Conservation (phyloP, 2,888 invertebrate species). For the Agrilus mali region DNA sequence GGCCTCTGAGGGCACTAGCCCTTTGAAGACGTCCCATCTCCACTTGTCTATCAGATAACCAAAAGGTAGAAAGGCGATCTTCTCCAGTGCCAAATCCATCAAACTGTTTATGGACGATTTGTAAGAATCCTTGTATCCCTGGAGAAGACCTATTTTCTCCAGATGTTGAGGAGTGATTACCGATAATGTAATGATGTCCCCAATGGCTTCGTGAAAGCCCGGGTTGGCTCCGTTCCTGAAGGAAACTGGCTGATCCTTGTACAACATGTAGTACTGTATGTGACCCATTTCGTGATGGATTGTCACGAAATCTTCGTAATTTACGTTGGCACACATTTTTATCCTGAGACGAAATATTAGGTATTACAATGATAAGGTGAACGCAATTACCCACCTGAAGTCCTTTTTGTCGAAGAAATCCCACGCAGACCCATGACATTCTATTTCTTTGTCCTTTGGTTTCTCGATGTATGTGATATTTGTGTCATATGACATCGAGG, state of each 20-base stretch:
- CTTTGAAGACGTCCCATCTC: slow-evolving; percentile 42
- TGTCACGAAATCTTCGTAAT: slow-evolving; percentile 44
- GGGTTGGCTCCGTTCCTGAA: slow-evolving; percentile 42
- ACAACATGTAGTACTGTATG: slow-evolving; percentile 49
- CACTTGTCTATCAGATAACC: slow-evolving; percentile 42
- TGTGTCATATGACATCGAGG: slow-evolving; percentile 43
- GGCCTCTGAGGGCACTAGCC: slow-evolving; percentile 27
- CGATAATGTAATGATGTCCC: slow-evolving; percentile 47
- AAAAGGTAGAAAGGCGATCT: slow-evolving; percentile 43
- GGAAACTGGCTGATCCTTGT: slow-evolving; percentile 39
- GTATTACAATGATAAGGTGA: too few relatives aligned
- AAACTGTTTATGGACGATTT: slow-evolving; percentile 36
- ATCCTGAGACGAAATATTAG: slow-evolving; percentile 34
- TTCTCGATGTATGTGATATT: slow-evolving; percentile 41
- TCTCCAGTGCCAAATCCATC: slow-evolving; percentile 34
- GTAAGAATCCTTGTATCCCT: slow-evolving; percentile 25
- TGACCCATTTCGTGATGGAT: slow-evolving; percentile 65
- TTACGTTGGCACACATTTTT: slow-evolving; percentile 45
- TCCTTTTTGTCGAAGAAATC: slow-evolving; percentile 53
- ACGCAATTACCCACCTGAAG: slow-evolving; percentile 41
- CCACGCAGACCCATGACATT: slow-evolving; percentile 57
- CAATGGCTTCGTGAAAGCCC: slow-evolving; percentile 51
- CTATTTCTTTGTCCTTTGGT: slow-evolving; percentile 41
- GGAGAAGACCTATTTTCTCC: slow-evolving; percentile 32
- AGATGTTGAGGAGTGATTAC: slow-evolving; percentile 40